Conservation (phyloP, 2,113 vertebrate species). For the Pseudorhombus dupliciocellatus region DNA sequence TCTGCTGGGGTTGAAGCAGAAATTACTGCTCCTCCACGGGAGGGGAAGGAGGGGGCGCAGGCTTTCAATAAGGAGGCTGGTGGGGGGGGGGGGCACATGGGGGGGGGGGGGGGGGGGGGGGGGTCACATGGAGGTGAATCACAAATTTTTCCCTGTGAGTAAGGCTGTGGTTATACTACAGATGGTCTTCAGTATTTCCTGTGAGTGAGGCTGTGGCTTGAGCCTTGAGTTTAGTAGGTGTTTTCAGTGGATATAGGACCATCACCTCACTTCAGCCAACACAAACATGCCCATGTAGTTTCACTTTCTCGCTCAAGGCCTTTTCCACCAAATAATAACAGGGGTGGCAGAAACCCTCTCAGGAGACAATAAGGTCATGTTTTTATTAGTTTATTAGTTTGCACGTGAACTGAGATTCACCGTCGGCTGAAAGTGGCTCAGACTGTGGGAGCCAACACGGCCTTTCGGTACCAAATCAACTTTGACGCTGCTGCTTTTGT, state of each 20-base stretch:
- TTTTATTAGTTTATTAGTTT: not conserved
- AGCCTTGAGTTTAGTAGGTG: not conserved
- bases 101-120: constrained; percentile 26
- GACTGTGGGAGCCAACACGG: not conserved
- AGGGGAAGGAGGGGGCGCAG: constrained; percentile 10
- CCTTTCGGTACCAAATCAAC: too few species aligned
- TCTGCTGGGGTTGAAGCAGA: constrained; percentile 26
- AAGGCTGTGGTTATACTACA: not conserved
- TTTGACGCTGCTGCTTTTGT: too few species aligned
- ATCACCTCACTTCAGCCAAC: not conserved
- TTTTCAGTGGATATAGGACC: not conserved
- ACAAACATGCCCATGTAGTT: not conserved
- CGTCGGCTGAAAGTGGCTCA: not conserved
- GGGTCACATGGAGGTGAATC: constrained; percentile 40
- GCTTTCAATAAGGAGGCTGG: constrained; percentile 47
- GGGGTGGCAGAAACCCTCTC: not conserved
- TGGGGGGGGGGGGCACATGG: constrained; percentile 40
- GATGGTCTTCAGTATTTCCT: not conserved
- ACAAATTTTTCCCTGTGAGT: constrained; percentile 8
- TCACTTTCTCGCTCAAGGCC: not conserved
- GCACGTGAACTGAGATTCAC: not conserved
- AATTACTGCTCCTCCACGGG: constrained; percentile 39
- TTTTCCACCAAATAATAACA: not conserved
- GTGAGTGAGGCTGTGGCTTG: not conserved
- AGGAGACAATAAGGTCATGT: constrained; percentile 4